These are phyloP conservation scores for Antigone vipio DNA, from an alignment of 2,113 vertebrate species.

Conservation along the genomic window DNA sequence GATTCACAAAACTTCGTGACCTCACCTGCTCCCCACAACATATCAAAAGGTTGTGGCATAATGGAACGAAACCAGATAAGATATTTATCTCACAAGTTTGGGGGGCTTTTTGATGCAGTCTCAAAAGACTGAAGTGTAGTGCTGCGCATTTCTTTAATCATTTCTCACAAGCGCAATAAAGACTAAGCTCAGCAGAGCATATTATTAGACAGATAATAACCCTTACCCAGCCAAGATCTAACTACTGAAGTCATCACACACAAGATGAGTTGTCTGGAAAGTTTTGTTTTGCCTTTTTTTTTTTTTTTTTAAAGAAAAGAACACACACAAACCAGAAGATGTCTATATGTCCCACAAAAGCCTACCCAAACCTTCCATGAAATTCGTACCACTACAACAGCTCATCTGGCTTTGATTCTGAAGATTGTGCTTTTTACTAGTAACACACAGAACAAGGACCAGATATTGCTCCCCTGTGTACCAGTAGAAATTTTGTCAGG, in stretches of 20 bases:
- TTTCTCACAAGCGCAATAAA: constrained; percentile 26
- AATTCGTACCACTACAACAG: neutral
- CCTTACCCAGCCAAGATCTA: constrained; percentile 2
- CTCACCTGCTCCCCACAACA: constrained; percentile 66
- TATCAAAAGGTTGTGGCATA: constrained; percentile 32
- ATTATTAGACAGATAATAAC: constrained; percentile 64
- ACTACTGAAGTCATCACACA: constrained; percentile 11
- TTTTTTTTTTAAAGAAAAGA: neutral
- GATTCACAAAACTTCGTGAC: constrained; percentile 60
- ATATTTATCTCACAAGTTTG: constrained; percentile 2
- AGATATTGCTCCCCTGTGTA: neutral
- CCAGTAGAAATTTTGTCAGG: neutral
- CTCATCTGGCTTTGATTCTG: neutral
- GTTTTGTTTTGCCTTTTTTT: neutral
- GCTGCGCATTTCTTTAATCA: constrained; percentile 50
- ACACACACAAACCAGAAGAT: neutral
- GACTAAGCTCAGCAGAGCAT: constrained; percentile 26
- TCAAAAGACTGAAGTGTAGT: neutral
- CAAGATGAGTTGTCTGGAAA: neutral
- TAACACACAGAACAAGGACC: neutral
- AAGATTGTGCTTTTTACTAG: neutral
- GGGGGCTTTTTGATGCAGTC: constrained; percentile 10
- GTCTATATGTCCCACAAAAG: neutral
- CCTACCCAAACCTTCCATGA: neutral
- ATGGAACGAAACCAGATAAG: constrained; percentile 17